phyloP scores from a whole-genome alignment of 1,140 invertebrate genomes.

The Phenacoccus solenopsis region DNA sequence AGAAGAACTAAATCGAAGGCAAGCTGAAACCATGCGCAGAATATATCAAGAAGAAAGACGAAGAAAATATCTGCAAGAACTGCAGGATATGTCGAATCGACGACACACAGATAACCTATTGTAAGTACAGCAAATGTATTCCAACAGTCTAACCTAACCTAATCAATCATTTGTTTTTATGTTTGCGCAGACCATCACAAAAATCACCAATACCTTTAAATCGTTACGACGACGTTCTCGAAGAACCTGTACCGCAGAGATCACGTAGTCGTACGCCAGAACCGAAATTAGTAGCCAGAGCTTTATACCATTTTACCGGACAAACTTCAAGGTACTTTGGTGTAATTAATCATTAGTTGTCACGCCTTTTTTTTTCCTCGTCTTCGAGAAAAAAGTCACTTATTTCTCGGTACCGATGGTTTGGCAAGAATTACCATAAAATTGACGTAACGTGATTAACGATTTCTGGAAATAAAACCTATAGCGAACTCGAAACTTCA shows the following conservation, averaged over 20 bases:
- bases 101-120: slow-evolving; percentile 83
- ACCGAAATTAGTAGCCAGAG: slow-evolving; percentile 63
- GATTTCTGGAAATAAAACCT: not conserved
- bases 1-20: slow-evolving; percentile 65
- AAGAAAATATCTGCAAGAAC: slow-evolving; percentile 75
- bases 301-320: slow-evolving; percentile 82
- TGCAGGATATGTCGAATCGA: slow-evolving; percentile 80
- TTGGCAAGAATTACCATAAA: not conserved
- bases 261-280: slow-evolving; percentile 48
- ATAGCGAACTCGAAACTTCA: not conserved
- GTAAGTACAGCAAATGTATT: slow-evolving; percentile 35
- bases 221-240: slow-evolving; percentile 76
- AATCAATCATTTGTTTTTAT: slow-evolving; percentile 11
- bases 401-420: not conserved
- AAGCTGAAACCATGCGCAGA: slow-evolving; percentile 78
- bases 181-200: slow-evolving; percentile 56
- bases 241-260: slow-evolving; percentile 40
- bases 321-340: slow-evolving; percentile 53
- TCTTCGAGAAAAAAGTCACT: too few relatives aligned
- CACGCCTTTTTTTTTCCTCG: not conserved
- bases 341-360: not conserved
- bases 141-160: not conserved
- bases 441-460: not conserved
- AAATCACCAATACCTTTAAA: slow-evolving; percentile 87
- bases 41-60: slow-evolving; percentile 76